phyloP scores from a whole-genome alignment of 2,888 invertebrate species.

The Corbicula japonica region DNA sequence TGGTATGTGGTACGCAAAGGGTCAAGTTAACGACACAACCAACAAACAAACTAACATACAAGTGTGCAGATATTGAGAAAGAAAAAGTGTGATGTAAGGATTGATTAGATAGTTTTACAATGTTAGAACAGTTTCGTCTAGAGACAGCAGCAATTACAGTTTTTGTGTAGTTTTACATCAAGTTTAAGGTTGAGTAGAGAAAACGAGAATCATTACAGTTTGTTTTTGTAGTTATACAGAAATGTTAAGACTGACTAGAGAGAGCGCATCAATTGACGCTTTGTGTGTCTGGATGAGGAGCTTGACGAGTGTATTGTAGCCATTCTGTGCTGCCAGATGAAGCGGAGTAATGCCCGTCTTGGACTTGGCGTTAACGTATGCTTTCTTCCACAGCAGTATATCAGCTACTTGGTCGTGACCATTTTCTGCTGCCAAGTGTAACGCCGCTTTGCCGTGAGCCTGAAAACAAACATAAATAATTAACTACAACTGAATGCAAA shows the following conservation, averaged over 20 bases:
- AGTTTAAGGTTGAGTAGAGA: too few species aligned
- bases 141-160: too few species aligned
- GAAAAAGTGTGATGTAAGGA: too few species aligned
- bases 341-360: slow-evolving; percentile 98
- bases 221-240: too few species aligned
- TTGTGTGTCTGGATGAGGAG: slow-evolving; percentile 98
- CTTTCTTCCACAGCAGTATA: slow-evolving; percentile 95
- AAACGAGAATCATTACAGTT: too few species aligned
- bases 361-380: slow-evolving; percentile 99
- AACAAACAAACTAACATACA: too few species aligned
- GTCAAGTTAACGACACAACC: too few species aligned
- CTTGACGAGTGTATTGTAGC: slow-evolving; percentile 95
- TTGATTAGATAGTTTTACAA: too few species aligned
- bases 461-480: slow-evolving; percentile 33
- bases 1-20: too few species aligned
- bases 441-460: slow-evolving; percentile 92
- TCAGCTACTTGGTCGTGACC: slow-evolving; percentile 92
- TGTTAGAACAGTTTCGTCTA: too few species aligned
- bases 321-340: slow-evolving; percentile 98
- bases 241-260: slow-evolving; percentile 89
- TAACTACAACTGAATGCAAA: not conserved
- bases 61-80: too few species aligned
- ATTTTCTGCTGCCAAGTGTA: slow-evolving; percentile 96
- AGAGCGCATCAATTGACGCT: slow-evolving; percentile 97
- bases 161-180: too few species aligned